phyloP scores from a whole-genome alignment of 2,113 vertebrate genomes.

The Saccopteryx leptura region DNA sequence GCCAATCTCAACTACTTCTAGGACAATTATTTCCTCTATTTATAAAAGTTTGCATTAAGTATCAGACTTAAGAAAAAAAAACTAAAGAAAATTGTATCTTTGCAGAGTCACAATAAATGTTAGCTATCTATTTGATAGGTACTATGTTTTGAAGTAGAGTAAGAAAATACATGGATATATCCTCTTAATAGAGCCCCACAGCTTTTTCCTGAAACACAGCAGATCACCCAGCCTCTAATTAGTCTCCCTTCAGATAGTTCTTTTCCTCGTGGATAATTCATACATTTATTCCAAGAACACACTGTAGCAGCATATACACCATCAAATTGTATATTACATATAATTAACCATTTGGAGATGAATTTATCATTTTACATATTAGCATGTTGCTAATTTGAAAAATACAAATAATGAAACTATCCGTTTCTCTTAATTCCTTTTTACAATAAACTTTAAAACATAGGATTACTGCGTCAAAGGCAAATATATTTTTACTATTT shows the following conservation, averaged over 20 bases:
- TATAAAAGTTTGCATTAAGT: not conserved
- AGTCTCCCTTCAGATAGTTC: not conserved
- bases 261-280: not conserved
- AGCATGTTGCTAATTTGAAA: slow-evolving; percentile 8
- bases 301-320: not conserved
- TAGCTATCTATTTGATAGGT: not conserved
- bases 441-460: slow-evolving; percentile 39
- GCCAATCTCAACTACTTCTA: slow-evolving; percentile 13
- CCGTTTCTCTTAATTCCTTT: not conserved
- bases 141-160: not conserved
- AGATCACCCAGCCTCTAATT: not conserved
- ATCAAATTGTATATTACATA: not conserved
- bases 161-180: not conserved
- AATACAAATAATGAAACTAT: not conserved
- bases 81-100: not conserved
- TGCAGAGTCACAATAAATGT: not conserved
- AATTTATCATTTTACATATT: slow-evolving; percentile 39
- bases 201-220: not conserved
- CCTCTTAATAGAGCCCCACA: not conserved
- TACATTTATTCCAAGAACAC: not conserved
- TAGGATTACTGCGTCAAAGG: not conserved
- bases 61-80: not conserved
- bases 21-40: not conserved
- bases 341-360: not conserved
- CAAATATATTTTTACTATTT: slow-evolving; percentile 7